phyloP scores from a whole-genome alignment of 2,888 invertebrate species.

The Petrolisthes manimaculis region DNA sequence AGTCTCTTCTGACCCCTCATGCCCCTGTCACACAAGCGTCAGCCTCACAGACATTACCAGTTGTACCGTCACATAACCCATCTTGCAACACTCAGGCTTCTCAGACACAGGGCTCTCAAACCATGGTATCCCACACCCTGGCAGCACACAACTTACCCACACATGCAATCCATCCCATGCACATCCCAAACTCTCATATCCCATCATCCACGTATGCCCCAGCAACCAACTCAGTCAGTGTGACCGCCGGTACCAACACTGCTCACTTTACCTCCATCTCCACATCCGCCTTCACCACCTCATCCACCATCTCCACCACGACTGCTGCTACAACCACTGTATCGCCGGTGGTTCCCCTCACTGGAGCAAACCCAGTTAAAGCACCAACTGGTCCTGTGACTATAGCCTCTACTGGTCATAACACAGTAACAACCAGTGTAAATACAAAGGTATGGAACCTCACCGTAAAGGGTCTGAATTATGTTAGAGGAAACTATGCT shows the following conservation, averaged over 20 bases:
- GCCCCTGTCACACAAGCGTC: not conserved
- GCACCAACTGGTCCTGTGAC: constrained; percentile 21
- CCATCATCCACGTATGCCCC: not conserved
- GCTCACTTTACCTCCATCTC: constrained; percentile 10
- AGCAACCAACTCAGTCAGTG: not conserved
- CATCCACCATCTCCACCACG: constrained; percentile 22
- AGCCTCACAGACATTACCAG: not conserved
- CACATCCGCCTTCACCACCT: constrained; percentile 31
- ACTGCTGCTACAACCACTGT: constrained; percentile 39
- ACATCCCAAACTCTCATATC: constrained; percentile 9
- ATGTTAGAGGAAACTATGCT: not conserved
- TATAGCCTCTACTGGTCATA: constrained; percentile 42
- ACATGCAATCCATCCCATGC: not conserved
- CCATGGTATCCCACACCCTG: not conserved
- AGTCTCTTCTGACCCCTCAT: not conserved
- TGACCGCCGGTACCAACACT: constrained; percentile 19
- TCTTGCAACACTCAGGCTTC: not conserved
- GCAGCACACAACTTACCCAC: not conserved
- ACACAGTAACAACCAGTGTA: constrained; percentile 41
- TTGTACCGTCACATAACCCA: not conserved
- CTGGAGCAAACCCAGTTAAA: constrained; percentile 9
- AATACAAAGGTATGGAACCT: constrained; percentile 37
- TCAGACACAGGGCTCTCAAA: not conserved
- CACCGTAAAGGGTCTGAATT: not conserved
- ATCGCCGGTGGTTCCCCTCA: constrained; percentile 1